Percentiles rank a stretch among this genome's conserved stretches.
Evolutionary conservation across 30 jellyfish, hydroid and myxozoan genomes (phyloP).

Genomic region (Pseudorhiza aurosa): DNA sequence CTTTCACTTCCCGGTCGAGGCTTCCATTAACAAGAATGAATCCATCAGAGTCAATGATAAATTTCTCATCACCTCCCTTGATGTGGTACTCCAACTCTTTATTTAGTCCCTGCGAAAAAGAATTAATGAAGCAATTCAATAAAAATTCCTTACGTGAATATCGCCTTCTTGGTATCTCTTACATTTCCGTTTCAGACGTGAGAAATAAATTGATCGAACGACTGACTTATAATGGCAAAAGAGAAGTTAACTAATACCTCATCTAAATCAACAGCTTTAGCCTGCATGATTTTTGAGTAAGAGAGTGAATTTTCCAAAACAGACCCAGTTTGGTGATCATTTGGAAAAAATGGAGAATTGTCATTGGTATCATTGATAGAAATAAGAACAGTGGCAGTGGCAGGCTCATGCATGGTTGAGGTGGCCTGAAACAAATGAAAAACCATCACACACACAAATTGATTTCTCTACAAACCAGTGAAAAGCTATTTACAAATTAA

Average conservation of each 20-base stretch:
- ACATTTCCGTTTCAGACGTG: too few relatives aligned
- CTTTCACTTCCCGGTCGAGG: constrained; percentile 73
- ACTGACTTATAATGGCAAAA: too few relatives aligned
- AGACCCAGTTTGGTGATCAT: constrained; percentile 31
- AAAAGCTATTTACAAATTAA: too few relatives aligned
- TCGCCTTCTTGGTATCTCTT: too few relatives aligned
- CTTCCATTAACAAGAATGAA: constrained; percentile 74
- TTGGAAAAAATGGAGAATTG: constrained; percentile 73
- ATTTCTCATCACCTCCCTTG: constrained; percentile 24
- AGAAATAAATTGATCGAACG: too few relatives aligned
- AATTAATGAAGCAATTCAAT: too few relatives aligned
- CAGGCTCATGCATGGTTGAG: constrained; percentile 63
- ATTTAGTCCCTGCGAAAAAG: constrained; percentile 39
- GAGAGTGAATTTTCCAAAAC: constrained; percentile 71
- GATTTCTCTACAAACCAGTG: too few relatives aligned
- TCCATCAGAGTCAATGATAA: constrained; percentile 59
- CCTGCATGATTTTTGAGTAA: constrained; percentile 63
- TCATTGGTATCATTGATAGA: constrained; percentile 82
- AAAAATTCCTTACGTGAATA: too few relatives aligned
- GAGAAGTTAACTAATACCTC: constrained; percentile 67
- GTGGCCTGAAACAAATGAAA: constrained; percentile 27
- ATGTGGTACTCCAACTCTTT: constrained; percentile 43
- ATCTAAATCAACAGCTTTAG: constrained; percentile 74
- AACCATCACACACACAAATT: too few relatives aligned
- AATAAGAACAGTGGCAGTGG: constrained; percentile 59